Base-by-base conservation (phyloP, 2,113 vertebrate genomes). In the Passer domesticus region DNA sequence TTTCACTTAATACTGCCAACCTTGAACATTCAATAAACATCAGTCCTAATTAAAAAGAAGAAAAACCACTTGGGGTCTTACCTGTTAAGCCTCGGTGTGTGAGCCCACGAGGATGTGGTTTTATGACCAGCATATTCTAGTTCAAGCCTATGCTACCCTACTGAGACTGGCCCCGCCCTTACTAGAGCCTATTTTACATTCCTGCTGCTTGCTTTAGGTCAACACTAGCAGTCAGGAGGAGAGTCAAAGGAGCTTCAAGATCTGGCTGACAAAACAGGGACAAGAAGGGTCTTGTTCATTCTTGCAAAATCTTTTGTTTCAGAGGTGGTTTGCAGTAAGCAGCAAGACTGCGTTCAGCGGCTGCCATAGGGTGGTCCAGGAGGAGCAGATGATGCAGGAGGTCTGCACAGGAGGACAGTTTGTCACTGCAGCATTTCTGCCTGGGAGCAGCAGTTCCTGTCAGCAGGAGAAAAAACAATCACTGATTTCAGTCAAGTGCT, bases 401-500 rank as follows among this genome's bases (percentile, higher is more conserved):
- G 16, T 66, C 67, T 86, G 47, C 59, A 41, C 39, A 59, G 47
- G 55, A 90, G 46, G 37, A 50, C 22, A 70, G 60, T 83, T 70
- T 59, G 63, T 83, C 80, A 79, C 64, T 7, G 0, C 79, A 89
- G 76, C 12, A 44, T 56, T 85, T 76, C 85, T 72, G 55, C 67
- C 81, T 52, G n/a, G 4, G 21, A 5, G 10, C 90, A 88, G 93
- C 79, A 80, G 63, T 37, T 94, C 50, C 66, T 70, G 55, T 73
- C 81, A 79, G 55, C 27, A 66, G 46, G 60, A 81, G 31, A 62
- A 64, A 60, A 56, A 60, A 2, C 18, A 46, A 24, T 35, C 58
- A 49, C 63, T 44, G n/a, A 70, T 83, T 95, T 90, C 87, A 77
- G 70, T 87, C 66, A 74, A 94, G 68, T 41, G 82, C 35, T 91